Conservation (phyloP, 2,888 invertebrate species). For the Digitonthophagus gazella region DNA sequence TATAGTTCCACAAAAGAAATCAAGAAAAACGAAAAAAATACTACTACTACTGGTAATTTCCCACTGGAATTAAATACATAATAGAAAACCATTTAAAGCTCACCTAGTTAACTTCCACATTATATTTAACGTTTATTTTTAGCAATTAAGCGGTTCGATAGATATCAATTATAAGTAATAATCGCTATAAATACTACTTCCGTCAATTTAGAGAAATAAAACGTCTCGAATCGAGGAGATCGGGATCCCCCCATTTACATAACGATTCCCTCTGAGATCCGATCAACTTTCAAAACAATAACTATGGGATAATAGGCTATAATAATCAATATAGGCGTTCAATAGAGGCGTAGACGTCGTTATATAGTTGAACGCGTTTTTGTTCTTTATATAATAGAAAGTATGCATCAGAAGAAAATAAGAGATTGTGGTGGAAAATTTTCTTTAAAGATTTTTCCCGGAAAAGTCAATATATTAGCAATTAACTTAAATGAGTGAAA, state of each 20-base stretch:
- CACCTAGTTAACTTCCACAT: too few relatives aligned
- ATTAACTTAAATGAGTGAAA: too few relatives aligned
- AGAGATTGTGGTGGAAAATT: too few relatives aligned
- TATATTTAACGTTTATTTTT: too few relatives aligned
- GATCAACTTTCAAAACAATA: neutral
- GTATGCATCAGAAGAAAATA: neutral
- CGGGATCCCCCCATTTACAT: neutral
- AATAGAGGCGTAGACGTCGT: neutral
- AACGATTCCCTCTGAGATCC: neutral
- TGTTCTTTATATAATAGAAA: neutral
- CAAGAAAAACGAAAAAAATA: neutral
- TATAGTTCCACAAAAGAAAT: neutral
- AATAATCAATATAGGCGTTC: neutral
- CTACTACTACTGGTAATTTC: too few relatives aligned
- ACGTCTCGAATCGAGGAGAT: neutral
- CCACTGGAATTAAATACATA: too few relatives aligned
- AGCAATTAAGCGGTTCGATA: neutral
- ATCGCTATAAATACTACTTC: neutral
- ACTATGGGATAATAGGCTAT: neutral
- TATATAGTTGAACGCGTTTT: neutral
- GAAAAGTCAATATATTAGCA: too few relatives aligned
- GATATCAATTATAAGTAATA: neutral
- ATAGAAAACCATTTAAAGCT: too few relatives aligned
- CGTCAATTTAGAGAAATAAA: neutral
- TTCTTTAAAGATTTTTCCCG: too few relatives aligned